Conservation (phyloP, 2,797 vertebrate species). For the Labeo calbasu region DNA sequence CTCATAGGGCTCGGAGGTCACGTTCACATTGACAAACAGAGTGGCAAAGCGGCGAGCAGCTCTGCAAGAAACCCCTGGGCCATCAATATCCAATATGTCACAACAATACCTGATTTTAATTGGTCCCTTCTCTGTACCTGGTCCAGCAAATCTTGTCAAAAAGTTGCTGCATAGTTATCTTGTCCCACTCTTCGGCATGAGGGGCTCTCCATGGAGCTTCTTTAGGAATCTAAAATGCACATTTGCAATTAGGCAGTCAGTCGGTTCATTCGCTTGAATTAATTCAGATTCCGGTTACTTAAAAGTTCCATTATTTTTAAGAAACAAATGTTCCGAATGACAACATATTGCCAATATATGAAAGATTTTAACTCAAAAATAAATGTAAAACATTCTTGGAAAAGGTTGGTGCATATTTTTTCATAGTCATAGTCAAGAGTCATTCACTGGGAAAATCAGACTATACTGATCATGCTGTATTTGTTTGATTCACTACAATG, state of each 20-base stretch:
- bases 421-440: not conserved
- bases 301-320: not conserved
- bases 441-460: not conserved
- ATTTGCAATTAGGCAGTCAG: constrained; percentile 25
- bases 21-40: constrained; percentile 92
- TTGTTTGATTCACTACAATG: not conserved
- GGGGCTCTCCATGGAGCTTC: constrained; percentile 95
- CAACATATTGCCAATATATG: not conserved
- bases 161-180: constrained; percentile 91
- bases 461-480: not conserved
- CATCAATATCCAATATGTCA: not conserved
- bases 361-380: not conserved
- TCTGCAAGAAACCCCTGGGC: constrained; percentile 67
- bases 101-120: not conserved
- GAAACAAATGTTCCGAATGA: not conserved
- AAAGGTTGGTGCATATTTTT: not conserved
- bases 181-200: constrained; percentile 93
- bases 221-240: constrained; percentile 85
- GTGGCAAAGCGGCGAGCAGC: constrained; percentile 83
- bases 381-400: not conserved
- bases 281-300: not conserved
- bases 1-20: constrained; percentile 94
- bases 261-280: not conserved
- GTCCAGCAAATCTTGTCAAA: constrained; percentile 94
- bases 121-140: constrained; percentile 74